Percentiles rank a stretch among this genome's conserved stretches.
Evolutionary conservation across 2,888 invertebrate genomes (phyloP).

Genomic region (Rhagium mordax): DNA sequence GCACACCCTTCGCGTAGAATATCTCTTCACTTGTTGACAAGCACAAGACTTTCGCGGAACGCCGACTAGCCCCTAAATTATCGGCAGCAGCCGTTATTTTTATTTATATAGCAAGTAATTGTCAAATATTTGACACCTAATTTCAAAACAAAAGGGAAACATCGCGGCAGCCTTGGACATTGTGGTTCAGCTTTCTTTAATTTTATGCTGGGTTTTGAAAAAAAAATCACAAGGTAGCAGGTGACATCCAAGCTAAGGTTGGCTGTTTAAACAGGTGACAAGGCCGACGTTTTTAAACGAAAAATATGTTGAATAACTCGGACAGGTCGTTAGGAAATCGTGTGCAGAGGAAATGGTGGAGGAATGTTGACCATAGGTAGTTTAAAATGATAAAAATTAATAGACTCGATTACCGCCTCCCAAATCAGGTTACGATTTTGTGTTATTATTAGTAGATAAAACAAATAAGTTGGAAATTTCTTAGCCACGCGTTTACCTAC

Average conservation of each 20-base stretch:
- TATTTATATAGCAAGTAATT: too few species aligned
- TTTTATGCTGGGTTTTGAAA: neutral
- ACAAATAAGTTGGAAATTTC: too few species aligned
- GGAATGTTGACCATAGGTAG: too few species aligned
- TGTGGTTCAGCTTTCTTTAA: neutral
- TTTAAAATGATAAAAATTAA: too few species aligned
- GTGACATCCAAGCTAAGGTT: neutral
- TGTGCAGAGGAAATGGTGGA: too few species aligned
- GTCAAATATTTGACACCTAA: neutral
- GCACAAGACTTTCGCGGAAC: neutral
- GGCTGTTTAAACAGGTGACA: neutral
- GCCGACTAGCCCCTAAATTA: neutral
- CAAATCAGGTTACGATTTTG: too few species aligned
- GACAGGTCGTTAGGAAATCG: neutral
- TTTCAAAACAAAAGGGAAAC: neutral
- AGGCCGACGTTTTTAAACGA: neutral
- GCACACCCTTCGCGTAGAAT: slow-evolving; percentile 27
- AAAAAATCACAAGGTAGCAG: neutral
- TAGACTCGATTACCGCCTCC: too few species aligned
- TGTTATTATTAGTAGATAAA: too few species aligned
- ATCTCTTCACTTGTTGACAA: slow-evolving; percentile 10
- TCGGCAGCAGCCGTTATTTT: neutral
- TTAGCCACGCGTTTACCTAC: too few species aligned
- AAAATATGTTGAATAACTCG: neutral
- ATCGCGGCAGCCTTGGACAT: neutral